Base-by-base conservation (phyloP, 2,797 vertebrate genomes). In the Picus viridis region DNA sequence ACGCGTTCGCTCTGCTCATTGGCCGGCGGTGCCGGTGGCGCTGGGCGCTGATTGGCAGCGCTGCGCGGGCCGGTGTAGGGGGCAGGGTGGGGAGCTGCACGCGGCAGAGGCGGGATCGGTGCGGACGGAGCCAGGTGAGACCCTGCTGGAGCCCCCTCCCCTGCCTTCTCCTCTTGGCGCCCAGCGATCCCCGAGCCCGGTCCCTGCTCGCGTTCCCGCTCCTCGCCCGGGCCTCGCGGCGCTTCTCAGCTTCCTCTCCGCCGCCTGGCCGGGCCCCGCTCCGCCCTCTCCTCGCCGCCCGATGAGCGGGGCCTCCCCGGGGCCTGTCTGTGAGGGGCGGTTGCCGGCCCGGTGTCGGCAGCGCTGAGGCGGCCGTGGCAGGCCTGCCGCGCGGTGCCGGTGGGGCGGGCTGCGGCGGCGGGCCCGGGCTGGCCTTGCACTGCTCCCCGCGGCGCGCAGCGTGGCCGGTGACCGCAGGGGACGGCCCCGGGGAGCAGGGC, bases 81-180 rank as follows among this genome's bases (percentile, higher is more conserved):
- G 27, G 45, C 32, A 53, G 83, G 85, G 82, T 29, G 82, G 64
- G 83, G 80, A 76, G 80, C 17, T 45, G 92, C 89, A 92, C 86
- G 91, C 83, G 93, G 91, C 79, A 69, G 74, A 78, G 86, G 91
- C 91, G 83, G 91, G 88, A 86, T 86, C 6, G 78, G 78, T n/a
- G 91, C 69, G 61, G n/a, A 7, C 73, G 61, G 85, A 89, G 61
- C 45, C 56, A 71, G 93, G 88, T 67, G 84, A 83, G 41, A 43
- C 26, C 32, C 23, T 5, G 16, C 29, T 6, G 29, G 27, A 30
- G 12, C 18, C 36, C 51, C n/a, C 10, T 16, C 53, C 23, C 43
- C 18, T 12, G 24, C 22, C 22, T 22, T 47, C 19, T 23, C 22
- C 22, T 49, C 47, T 49, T 12, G 26, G 9, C 34, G 17, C 30